A percentile compares a stretch with the other conserved stretches of the same genome.
phyloP scores from a whole-genome alignment of 2,797 vertebrate genomes.

The Melanotaenia parkinsoni region DNA sequence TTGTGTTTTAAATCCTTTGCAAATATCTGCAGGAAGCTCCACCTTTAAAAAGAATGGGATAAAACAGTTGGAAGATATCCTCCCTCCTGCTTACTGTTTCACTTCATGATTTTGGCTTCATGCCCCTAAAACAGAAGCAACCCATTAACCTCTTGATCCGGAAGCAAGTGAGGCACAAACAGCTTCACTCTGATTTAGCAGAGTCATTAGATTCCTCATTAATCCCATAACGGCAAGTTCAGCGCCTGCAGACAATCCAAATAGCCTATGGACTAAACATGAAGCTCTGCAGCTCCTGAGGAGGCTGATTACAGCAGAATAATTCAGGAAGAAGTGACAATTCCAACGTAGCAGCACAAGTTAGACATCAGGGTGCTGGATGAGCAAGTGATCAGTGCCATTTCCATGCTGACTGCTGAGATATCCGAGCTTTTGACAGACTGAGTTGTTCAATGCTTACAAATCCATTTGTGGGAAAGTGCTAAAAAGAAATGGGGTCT shows the following conservation, averaged over 20 bases:
- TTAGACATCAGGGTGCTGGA: constrained; percentile 5
- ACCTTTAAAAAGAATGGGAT: background rate
- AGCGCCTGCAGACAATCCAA: background rate
- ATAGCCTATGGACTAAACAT: background rate
- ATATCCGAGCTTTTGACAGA: constrained; percentile 4
- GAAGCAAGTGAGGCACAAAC: background rate
- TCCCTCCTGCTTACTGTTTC: background rate
- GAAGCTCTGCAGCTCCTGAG: background rate
- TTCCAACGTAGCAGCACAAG: background rate
- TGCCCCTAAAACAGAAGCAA: background rate
- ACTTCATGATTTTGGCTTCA: background rate
- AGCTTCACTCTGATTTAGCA: background rate
- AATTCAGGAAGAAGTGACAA: background rate
- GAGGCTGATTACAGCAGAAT: background rate
- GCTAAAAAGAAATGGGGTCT: constrained; percentile 40
- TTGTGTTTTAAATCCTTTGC: background rate
- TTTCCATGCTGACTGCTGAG: constrained; percentile 17
- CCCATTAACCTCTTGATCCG: background rate
- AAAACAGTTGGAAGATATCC: background rate
- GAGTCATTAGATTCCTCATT: background rate
- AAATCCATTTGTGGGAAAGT: constrained; percentile 37
- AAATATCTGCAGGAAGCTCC: too few species aligned
- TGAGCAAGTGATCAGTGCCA: constrained; percentile 37
- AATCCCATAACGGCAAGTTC: background rate
- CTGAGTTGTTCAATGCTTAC: constrained; percentile 7